These are phyloP conservation scores for Crossaster papposus DNA, from an alignment of 53 echinoderm and acorn worm genomes.

Conservation along the genomic window DNA sequence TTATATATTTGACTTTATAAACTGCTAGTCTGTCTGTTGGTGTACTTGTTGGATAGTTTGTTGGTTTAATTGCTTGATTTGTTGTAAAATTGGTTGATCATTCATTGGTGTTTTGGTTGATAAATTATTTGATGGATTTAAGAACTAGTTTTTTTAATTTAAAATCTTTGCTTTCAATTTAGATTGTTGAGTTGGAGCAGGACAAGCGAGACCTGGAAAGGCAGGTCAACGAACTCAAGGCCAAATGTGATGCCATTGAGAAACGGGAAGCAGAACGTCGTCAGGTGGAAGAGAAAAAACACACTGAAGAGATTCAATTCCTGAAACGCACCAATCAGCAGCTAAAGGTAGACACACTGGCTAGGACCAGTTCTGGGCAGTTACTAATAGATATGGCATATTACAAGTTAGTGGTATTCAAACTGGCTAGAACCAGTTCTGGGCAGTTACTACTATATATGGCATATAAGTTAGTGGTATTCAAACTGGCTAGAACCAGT, in stretches of 20 bases:
- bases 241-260: conserved; percentile 98
- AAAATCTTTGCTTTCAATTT: not conserved
- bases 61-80: too few species aligned
- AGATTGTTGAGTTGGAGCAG: conserved; percentile 91
- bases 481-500: conserved; percentile 6
- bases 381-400: not conserved
- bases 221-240: conserved; percentile 97
- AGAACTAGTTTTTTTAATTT: not conserved
- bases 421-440: not conserved
- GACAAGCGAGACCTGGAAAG: conserved; percentile 95
- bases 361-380: conserved; percentile 4
- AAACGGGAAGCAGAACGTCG: conserved; percentile 96
- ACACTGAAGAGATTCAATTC: conserved; percentile 98
- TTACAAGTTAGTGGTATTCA: not conserved
- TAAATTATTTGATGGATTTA: not conserved
- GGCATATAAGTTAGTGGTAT: too few species aligned
- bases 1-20: too few species aligned
- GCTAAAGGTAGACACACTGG: conserved; percentile 75
- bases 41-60: too few species aligned
- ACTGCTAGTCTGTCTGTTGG: too few species aligned
- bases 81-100: too few species aligned
- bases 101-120: too few species aligned
- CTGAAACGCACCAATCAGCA: conserved; percentile 98
- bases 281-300: conserved; percentile 99
- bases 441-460: not conserved